A percentile compares a stretch with the other conserved stretches of the same genome.
Conservation (phyloP, 2,797 vertebrate species). For the Borostomias antarcticus region DNA sequence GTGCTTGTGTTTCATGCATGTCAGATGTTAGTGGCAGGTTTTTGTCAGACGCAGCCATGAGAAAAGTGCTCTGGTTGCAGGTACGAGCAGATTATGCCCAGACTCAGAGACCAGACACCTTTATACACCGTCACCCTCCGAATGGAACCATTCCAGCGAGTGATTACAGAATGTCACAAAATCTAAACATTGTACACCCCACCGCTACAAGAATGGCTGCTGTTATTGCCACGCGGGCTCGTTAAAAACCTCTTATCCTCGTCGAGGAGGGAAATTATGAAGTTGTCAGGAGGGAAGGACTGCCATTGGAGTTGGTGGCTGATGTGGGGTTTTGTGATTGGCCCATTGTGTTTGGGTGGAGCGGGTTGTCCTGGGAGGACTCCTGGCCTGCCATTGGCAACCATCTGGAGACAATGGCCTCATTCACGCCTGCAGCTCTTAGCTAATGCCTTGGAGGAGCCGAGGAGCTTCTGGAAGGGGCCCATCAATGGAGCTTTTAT, state of each 20-base stretch:
- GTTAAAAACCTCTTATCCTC: slow-evolving; percentile 12
- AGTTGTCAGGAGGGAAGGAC: slow-evolving; percentile 25
- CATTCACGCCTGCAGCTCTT: slow-evolving; percentile 51
- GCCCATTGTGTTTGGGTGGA: slow-evolving; percentile 43
- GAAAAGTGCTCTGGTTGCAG: background rate
- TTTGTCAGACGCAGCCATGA: too few relatives aligned
- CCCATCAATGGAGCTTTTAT: slow-evolving; percentile 62
- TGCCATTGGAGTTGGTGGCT: slow-evolving; percentile 10
- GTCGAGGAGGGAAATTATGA: slow-evolving; percentile 19
- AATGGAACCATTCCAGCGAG: background rate
- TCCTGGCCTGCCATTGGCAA: slow-evolving; percentile 38
- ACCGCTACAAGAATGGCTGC: background rate
- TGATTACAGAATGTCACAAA: background rate
- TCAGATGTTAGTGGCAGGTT: too few relatives aligned
- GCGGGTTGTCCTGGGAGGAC: slow-evolving; percentile 37
- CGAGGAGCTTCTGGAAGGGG: slow-evolving; percentile 36
- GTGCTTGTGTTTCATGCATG: background rate
- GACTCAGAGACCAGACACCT: background rate
- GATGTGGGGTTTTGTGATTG: slow-evolving; percentile 17
- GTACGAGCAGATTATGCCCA: background rate
- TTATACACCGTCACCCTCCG: background rate
- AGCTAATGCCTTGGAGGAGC: slow-evolving; percentile 46
- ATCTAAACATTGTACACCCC: background rate
- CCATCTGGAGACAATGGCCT: slow-evolving; percentile 53
- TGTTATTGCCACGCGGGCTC: background rate